These are phyloP conservation scores for Pedionomus torquatus DNA, from an alignment of 2,113 vertebrate genomes.

Conservation along the genomic window DNA sequence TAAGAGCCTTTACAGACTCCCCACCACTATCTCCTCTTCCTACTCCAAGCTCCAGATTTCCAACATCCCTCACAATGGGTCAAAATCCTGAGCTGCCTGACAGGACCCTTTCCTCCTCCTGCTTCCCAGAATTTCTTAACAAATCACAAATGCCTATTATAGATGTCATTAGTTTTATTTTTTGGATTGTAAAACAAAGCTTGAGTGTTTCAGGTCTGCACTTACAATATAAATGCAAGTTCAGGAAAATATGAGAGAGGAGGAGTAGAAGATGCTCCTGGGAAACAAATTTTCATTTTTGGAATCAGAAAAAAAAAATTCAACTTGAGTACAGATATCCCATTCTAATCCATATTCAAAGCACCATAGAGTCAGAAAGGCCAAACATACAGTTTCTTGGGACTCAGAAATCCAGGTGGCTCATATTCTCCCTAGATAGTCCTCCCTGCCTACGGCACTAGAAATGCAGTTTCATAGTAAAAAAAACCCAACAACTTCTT, in stretches of 20 bases:
- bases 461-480: neutral
- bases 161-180: neutral
- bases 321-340: neutral
- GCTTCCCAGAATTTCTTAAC: neutral
- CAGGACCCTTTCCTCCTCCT: neutral
- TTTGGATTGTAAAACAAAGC: neutral
- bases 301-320: neutral
- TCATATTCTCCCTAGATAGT: too few relatives aligned
- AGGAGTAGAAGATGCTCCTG: neutral
- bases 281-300: neutral
- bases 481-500: neutral
- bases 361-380: neutral
- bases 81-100: neutral
- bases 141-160: neutral
- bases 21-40: neutral
- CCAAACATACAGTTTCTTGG: neutral
- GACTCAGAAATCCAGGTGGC: neutral
- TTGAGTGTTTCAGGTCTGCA: neutral
- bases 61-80: accelerated
- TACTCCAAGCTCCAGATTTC: neutral
- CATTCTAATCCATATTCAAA: neutral
- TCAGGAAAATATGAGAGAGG: neutral
- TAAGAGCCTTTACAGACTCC: neutral
- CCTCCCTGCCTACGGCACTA: neutral
- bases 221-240: neutral